phyloP scores from a whole-genome alignment of 2,888 invertebrate genomes.

The Diaprepes abbreviatus region DNA sequence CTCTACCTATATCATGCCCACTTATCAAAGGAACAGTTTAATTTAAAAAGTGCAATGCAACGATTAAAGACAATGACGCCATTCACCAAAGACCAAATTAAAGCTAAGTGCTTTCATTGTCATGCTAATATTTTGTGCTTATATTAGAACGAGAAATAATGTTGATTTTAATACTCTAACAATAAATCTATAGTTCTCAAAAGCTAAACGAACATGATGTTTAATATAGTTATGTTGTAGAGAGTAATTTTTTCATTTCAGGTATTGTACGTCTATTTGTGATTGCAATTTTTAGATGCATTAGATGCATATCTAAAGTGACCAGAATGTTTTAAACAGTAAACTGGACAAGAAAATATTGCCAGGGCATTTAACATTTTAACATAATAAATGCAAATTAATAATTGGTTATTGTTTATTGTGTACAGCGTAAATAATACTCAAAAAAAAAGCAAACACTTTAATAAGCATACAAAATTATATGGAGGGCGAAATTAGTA shows the following conservation, averaged over 20 bases:
- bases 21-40: conserved; percentile 15
- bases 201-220: background rate
- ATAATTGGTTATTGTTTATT: too few relatives aligned
- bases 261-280: too few relatives aligned
- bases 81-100: conserved; percentile 18
- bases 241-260: background rate
- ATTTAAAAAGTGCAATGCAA: conserved; percentile 19
- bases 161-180: conserved; percentile 21
- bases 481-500: too few relatives aligned
- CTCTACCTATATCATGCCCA: conserved; percentile 19
- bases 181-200: conserved; percentile 7
- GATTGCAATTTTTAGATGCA: too few relatives aligned
- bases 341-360: too few relatives aligned
- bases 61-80: conserved; percentile 31
- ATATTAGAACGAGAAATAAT: conserved; percentile 9
- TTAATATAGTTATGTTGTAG: background rate
- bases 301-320: too few relatives aligned
- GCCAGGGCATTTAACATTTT: too few relatives aligned
- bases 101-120: conserved; percentile 30
- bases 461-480: too few relatives aligned
- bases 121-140: conserved; percentile 29
- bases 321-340: too few relatives aligned
- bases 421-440: too few relatives aligned
- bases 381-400: too few relatives aligned
- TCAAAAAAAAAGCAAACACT: too few relatives aligned